Percentiles rank a stretch among this genome's conserved stretches.
phyloP scores from a whole-genome alignment of 2,113 vertebrate genomes.

The Cynocephalus volans region DNA sequence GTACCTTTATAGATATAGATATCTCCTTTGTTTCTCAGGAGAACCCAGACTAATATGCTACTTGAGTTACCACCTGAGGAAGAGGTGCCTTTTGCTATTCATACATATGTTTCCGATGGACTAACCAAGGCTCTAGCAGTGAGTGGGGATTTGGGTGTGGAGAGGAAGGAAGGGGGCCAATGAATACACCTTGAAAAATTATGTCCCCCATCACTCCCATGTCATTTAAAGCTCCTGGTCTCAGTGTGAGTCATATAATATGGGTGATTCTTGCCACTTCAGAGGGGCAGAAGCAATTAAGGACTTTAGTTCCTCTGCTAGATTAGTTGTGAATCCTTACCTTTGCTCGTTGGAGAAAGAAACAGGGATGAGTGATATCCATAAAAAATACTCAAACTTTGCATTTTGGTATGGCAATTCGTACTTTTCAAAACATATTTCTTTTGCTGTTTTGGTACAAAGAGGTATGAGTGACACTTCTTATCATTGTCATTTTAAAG shows the following conservation, averaged over 20 bases:
- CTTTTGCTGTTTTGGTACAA: neutral
- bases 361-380: neutral
- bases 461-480: neutral
- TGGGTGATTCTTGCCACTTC: neutral
- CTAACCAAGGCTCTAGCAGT: neutral
- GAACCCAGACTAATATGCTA: neutral
- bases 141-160: neutral
- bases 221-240: neutral
- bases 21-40: neutral
- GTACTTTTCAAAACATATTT: conserved; percentile 11
- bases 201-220: neutral
- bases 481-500: neutral
- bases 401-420: neutral
- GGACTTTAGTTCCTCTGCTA: neutral
- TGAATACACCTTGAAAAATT: neutral
- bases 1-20: too few relatives aligned
- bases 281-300: neutral
- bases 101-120: neutral
- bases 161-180: neutral
- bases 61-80: neutral
- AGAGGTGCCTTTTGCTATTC: neutral
- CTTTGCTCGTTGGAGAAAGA: conserved; percentile 22
- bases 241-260: neutral
- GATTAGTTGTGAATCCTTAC: neutral
- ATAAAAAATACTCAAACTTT: neutral